Evolutionary conservation across 1,140 invertebrate genomes (phyloP), one percentile per base, ranked within the genome.

Genomic region (Antheraea mylitta): DNA sequence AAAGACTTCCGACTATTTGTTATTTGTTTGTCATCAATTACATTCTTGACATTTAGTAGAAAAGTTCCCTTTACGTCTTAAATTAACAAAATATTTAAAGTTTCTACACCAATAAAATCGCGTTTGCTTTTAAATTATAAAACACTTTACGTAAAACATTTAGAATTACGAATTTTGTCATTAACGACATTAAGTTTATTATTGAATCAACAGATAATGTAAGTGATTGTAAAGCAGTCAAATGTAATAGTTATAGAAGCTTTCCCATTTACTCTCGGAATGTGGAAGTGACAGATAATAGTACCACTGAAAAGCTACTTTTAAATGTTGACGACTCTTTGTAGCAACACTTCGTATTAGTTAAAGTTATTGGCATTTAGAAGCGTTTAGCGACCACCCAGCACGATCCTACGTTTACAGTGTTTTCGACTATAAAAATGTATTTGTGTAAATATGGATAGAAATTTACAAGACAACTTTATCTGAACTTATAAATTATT

Each of bases 1-100:
- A 77, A 78, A 75, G 70, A 72, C 73, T 76, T 72, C 76, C 74
- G 67, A 76, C 38, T 48, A 65, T 65, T 65, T 65, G 42, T 53
- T 53, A 6, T 53, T 16, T 53, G 45, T 53, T 53, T 13, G 13
- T 53, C 6, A 53, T 53, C 45, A 53, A 53, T 53, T 38, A 65
- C 64, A 38, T 45, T 38, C 30, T 8, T 45, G 64, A 16, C 64
- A 45, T 65, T 38, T 65, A 38, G 38, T 61, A 13, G 9, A 36
- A 19, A 30, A 61, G 10, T 61, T 61, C 36, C n/a, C 19, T 64
- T 64, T 64, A 38, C 16, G 37, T 64, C 38, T 60, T n/a, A 36
- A 61, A 61, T 22, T 30, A 61, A 61, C 60, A 61, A 11, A 16
- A 36, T 36, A 61, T 61, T 30, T 36, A 8, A 61, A 10, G 36